A percentile compares a stretch with the other conserved stretches of the same genome.
Conservation (phyloP, 2,113 vertebrate genomes). For the Eubucco bourcierii region DNA sequence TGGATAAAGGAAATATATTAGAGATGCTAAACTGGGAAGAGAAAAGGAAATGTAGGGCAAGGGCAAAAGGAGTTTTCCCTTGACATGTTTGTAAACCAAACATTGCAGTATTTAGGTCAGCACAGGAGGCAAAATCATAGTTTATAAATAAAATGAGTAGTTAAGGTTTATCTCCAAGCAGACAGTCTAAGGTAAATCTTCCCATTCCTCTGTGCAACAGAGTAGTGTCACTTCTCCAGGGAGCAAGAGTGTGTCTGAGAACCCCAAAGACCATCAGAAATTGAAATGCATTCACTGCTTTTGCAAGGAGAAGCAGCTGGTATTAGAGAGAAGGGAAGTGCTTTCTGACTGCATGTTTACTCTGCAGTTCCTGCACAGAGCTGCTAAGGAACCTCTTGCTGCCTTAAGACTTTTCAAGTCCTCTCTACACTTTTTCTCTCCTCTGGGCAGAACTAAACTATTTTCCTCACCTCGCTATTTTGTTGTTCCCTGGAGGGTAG, state of each 20-base stretch:
- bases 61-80: conserved; percentile 7
- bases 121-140: neutral
- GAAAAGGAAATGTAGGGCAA: neutral
- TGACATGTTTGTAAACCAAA: conserved; percentile 45
- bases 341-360: neutral
- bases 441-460: neutral
- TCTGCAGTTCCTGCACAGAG: neutral
- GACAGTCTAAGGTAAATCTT: neutral
- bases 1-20: neutral
- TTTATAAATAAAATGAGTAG: neutral
- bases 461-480: rapidly evolving
- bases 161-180: neutral
- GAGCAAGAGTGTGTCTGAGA: conserved; percentile 1
- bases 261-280: neutral
- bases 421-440: neutral
- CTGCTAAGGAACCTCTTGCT: neutral
- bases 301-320: neutral
- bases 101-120: neutral
- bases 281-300: neutral
- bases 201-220: neutral
- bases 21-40: neutral
- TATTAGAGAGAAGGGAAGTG: neutral
- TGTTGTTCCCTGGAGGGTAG: neutral
- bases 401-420: neutral
- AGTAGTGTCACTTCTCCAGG: neutral